Conservation (phyloP, 2,113 vertebrate species). For the Phaethornis superciliosus region DNA sequence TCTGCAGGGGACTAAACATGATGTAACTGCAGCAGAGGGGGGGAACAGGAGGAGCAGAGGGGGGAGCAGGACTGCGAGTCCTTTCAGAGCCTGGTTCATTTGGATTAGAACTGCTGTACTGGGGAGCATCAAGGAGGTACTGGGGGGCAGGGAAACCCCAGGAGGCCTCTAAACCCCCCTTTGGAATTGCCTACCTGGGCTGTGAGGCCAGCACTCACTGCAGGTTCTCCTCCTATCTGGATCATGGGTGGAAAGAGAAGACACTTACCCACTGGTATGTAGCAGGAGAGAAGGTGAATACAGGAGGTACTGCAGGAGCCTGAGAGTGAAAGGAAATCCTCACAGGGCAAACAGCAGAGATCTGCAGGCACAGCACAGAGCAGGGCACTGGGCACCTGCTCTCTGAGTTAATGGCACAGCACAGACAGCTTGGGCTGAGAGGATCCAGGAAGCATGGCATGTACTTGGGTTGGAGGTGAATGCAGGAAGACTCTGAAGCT, state of each 20-base stretch:
- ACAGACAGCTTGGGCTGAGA: neutral
- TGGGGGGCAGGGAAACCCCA: neutral
- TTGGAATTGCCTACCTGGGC: neutral
- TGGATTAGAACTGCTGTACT: neutral
- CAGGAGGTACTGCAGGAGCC: neutral
- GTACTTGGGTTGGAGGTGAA: neutral
- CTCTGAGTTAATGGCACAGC: neutral
- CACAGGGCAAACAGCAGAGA: neutral
- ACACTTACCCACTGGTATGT: neutral
- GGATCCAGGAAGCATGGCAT: neutral
- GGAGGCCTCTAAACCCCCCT: neutral
- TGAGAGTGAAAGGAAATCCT: neutral
- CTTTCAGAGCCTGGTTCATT: neutral
- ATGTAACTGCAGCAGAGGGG: neutral
- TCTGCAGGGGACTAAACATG: neutral
- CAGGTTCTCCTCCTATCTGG: neutral
- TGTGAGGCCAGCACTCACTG: neutral
- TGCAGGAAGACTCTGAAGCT: slow-evolving; percentile 2
- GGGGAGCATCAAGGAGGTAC: neutral
- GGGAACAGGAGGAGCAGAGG: neutral
- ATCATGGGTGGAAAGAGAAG: neutral
- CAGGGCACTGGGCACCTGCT: neutral
- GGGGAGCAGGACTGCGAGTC: neutral
- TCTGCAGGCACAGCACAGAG: neutral
- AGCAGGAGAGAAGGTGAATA: neutral